phyloP scores from a whole-genome alignment of 2,113 vertebrate species.

The Ibidorhyncha struthersii region DNA sequence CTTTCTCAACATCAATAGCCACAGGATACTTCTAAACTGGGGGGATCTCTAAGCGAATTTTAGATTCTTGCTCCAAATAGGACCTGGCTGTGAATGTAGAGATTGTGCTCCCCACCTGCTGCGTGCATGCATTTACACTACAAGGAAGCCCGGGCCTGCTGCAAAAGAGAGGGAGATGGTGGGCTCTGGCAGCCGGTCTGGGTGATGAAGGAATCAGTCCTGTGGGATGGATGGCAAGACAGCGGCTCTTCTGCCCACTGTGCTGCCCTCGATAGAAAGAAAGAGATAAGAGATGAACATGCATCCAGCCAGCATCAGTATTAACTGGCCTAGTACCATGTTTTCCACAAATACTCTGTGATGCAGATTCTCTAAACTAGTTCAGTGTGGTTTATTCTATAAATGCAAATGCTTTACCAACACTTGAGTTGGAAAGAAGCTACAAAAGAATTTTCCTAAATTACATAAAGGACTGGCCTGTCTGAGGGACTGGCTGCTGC shows the following conservation, averaged over 20 bases:
- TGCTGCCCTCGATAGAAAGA: neutral
- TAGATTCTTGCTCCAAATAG: neutral
- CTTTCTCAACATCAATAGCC: neutral
- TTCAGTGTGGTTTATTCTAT: neutral
- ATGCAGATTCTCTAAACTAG: neutral
- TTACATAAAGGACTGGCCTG: neutral
- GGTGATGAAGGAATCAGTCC: neutral
- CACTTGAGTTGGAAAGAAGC: neutral
- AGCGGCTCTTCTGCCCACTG: neutral
- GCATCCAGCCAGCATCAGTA: neutral
- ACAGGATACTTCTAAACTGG: neutral
- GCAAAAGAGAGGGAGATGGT: neutral
- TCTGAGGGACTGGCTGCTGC: neutral
- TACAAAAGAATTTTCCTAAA: neutral
- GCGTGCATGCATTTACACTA: rapidly evolving
- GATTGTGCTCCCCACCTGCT: neutral
- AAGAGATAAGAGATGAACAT: rapidly evolving
- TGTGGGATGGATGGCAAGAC: neutral
- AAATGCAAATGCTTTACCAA: neutral
- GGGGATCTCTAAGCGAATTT: neutral
- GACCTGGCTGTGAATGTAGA: neutral
- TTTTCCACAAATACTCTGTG: neutral
- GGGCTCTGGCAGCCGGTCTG: neutral
- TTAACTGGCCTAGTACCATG: neutral
- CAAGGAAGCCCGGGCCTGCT: neutral